Evolutionary conservation across 2,888 invertebrate genomes (phyloP), one percentile per base, ranked within the genome.

Genomic region (Sympetrum striolatum): DNA sequence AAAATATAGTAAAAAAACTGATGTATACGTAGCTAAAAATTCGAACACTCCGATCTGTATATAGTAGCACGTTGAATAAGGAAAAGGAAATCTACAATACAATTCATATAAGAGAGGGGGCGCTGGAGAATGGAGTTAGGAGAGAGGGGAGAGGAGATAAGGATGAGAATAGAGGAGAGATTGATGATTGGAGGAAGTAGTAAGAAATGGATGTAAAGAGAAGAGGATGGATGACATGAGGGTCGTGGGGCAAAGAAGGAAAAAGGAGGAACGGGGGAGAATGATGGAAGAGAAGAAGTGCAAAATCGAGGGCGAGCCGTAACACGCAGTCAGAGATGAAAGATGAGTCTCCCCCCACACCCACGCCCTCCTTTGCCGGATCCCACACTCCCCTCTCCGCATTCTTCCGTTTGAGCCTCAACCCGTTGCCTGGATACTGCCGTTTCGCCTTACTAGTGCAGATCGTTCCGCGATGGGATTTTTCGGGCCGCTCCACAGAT

Each of bases 271-370:
- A 48, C n/a, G 31, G 18, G n/a, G 58, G n/a, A 25, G 39, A 64
- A 35, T 39, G 35, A 31, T 81, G 81, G 48, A 81, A 81, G 58
- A 58, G 58, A 12, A 31, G 82, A 25, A 39, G 86, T 35, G 90
- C 22, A 79, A 31, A 25, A 37, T 15, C 37, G 80, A 73, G 48
- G 80, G 90, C n/a, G 79, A 60, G 86, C 58, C 86, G 86, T 86
- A 86, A 86, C 58, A 35, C 82, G 58, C 58, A 86, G 86, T 60
- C 86, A 60, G 86, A 86, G 86, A 86, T 86, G 86, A 86, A 86
- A 86, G 86, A 86, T 86, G 86, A 86, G 86, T 86, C 86, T 86
- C 86, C 80, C 44, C 44, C 12, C 80, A 39, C 80, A 80, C 80
- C 31, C 80, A 80, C 80, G 25, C 80, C 12, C 18, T 35, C 35